A percentile compares a stretch with the other conserved stretches of the same genome.
phyloP scores from a whole-genome alignment of 2,888 invertebrate genomes.

The Aricia artaxerxes region DNA sequence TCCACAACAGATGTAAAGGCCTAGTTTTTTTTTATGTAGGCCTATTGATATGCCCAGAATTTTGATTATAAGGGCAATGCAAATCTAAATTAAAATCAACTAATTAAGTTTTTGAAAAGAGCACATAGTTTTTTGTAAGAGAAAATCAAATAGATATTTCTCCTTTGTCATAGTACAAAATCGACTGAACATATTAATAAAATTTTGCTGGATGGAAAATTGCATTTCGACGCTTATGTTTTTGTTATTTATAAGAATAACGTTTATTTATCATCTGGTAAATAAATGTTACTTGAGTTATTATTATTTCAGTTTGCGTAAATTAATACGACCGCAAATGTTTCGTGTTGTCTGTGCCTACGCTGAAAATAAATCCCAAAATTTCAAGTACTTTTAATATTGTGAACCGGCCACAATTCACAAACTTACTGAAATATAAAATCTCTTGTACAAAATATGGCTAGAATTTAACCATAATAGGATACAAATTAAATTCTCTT shows the following conservation, averaged over 20 bases:
- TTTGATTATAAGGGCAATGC: no score
- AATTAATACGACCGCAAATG: conserved; percentile 14
- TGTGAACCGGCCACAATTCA: background rate
- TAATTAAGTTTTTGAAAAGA: no score
- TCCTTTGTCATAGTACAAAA: no score
- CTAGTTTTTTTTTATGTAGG: background rate
- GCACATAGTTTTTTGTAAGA: no score
- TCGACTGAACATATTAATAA: no score
- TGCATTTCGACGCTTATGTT: background rate
- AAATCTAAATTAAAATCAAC: no score
- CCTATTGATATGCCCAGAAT: background rate
- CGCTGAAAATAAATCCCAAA: background rate
- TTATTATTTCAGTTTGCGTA: background rate
- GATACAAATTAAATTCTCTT: background rate
- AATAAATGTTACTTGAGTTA: background rate
- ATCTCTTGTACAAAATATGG: background rate
- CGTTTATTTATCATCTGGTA: background rate
- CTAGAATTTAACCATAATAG: background rate
- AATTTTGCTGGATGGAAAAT: no score
- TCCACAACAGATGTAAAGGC: no score
- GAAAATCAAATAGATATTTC: no score
- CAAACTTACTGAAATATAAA: conserved; percentile 4
- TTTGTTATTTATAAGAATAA: background rate
- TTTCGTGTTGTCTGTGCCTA: background rate
- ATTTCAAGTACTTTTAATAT: conserved; percentile 7